phyloP scores from a whole-genome alignment of 2,888 invertebrate genomes.

The Rhamnusium bicolor region DNA sequence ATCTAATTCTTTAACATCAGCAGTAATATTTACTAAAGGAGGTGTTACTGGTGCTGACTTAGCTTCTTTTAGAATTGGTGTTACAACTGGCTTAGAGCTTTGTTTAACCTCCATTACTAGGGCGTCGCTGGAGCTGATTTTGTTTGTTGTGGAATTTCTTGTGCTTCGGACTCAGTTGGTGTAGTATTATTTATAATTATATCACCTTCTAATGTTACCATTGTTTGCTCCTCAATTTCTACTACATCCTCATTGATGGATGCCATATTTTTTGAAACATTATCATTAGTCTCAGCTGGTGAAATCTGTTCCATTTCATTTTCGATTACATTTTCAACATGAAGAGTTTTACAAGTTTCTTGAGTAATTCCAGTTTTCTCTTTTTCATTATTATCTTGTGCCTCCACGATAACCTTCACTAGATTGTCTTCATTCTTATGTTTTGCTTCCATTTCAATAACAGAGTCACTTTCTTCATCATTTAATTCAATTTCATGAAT shows the following conservation, averaged over 20 bases:
- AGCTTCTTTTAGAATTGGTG: conserved; percentile 5
- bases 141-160: conserved; percentile 34
- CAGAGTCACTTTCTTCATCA: conserved; percentile 10
- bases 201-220: not conserved
- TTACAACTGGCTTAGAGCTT: not conserved
- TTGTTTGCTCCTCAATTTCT: not conserved
- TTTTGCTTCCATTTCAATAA: not conserved
- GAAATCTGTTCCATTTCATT: not conserved
- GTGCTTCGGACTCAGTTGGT: not conserved
- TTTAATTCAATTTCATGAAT: conserved; percentile 42
- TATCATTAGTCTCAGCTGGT: not conserved
- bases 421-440: not conserved
- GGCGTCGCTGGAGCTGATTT: conserved; percentile 50
- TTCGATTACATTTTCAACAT: conserved; percentile 13
- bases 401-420: not conserved
- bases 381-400: not conserved
- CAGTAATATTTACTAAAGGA: conserved; percentile 54
- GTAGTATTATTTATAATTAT: not conserved
- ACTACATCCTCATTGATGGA: not conserved
- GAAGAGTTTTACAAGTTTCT: conserved; percentile 12
- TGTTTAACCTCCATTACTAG: not conserved
- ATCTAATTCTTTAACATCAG: conserved; percentile 65
- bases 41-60: conserved; percentile 43
- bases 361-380: conserved; percentile 7
- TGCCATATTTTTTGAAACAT: not conserved